These are phyloP conservation scores for Parazoanthus darwini DNA, from an alignment of 92 coral and sea anemone species.

Conservation along the genomic window DNA sequence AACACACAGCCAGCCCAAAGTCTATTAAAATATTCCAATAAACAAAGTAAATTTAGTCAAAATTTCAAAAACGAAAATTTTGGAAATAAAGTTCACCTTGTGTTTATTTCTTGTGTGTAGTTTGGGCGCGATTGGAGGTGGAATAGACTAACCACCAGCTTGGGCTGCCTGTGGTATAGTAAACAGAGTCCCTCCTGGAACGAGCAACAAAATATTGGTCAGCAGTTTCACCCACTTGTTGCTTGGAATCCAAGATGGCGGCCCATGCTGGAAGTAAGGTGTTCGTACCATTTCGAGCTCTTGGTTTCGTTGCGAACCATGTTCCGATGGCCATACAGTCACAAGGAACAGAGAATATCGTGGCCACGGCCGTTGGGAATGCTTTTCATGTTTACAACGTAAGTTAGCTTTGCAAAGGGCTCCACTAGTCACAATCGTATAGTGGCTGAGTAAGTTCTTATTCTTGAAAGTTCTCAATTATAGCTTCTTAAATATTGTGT, in stretches of 20 bases:
- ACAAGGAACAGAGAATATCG: constrained; percentile 81
- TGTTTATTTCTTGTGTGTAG: too few relatives aligned
- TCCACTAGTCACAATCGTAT: not conserved
- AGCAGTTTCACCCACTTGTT: constrained; percentile 47
- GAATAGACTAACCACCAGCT: too few relatives aligned
- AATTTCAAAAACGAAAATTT: too few relatives aligned
- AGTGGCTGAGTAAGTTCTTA: not conserved
- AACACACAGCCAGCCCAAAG: too few relatives aligned
- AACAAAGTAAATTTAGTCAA: too few relatives aligned
- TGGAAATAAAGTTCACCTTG: too few relatives aligned
- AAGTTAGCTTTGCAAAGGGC: constrained; percentile 32
- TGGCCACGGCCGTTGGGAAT: constrained; percentile 90
- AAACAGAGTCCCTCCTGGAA: too few relatives aligned
- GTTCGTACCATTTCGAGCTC: constrained; percentile 92
- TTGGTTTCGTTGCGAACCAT: constrained; percentile 89
- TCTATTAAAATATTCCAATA: too few relatives aligned
- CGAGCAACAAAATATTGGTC: not conserved
- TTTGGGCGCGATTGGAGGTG: too few relatives aligned
- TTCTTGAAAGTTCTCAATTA: not conserved
- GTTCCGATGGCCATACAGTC: constrained; percentile 90
- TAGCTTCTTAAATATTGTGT: not conserved
- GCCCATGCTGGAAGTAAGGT: constrained; percentile 81
- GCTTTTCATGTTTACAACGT: constrained; percentile 95
- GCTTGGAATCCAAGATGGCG: constrained; percentile 73
- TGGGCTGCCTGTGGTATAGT: too few relatives aligned